Base-by-base conservation (phyloP, 37 sponge, comb jelly and placozoan genomes). In the Aplysina aerophoba region DNA sequence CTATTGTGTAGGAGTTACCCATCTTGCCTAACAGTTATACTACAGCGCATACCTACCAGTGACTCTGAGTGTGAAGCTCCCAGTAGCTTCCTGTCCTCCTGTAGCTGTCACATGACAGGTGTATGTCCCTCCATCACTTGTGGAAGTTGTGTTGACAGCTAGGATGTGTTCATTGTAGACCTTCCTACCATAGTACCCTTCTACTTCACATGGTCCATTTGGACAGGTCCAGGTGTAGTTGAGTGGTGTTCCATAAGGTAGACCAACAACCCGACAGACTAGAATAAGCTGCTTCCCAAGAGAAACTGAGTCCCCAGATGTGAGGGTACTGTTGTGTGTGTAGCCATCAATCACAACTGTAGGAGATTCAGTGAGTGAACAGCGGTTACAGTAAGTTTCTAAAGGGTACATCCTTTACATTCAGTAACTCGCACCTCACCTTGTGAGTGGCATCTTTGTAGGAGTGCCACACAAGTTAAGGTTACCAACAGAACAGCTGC, bases 111-210 rank as follows among this genome's bases (percentile, higher is more conserved):
- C 73, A 5, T 28, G n/a, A 71, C 73, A 71, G 73, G 73, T 71
- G 37, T 71, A 71, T 28, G 33, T 34, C 12, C 73, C 73, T 71
- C 73, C 73, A 71, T 71, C 73, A 71, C 73, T 71, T 71, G 33
- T 71, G 4, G 73, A 71, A 33, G 37, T 71, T 36, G 28, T 28
- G 37, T 28, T 28, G 35, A 71, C 28, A 21, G 33, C 37, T 12
- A 71, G 6, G 36, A 71, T 71, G 28, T 71, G 31, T 20, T 34
- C 28, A 21, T 71, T 34, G 50, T 44, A 44, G 50, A 44, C 50
- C 50, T 44, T 44, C 8, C 50, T 44, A 44, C 50, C 50, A 44
- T 44, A 44, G 8, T 44, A 44, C 50, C 50, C 50, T 44, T 44
- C 50, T 20, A 71, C 28, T 21, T 71, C 28, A 71, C 73, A 71